Percentiles rank a stretch among this genome's conserved stretches.
Conservation (phyloP, 53 echinoderm and acorn worm genomes). For the Mesocentrotus franciscanus region DNA sequence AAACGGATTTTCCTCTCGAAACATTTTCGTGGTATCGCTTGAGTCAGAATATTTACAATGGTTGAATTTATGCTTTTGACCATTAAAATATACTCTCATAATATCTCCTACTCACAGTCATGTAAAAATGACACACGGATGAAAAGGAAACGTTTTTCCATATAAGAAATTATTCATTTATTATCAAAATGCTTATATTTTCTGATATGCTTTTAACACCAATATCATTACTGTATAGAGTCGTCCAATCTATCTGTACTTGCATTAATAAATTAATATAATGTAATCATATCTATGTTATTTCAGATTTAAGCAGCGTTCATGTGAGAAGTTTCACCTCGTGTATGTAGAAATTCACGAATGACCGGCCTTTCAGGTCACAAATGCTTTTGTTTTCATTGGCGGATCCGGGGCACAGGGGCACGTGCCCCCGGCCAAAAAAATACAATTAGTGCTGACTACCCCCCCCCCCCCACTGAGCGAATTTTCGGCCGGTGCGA, state of each 20-base stretch:
- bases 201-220: neutral
- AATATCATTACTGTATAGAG: neutral
- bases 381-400: no score
- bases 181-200: neutral
- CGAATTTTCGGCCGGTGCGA: no score
- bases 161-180: neutral
- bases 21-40: neutral
- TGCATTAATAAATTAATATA: neutral
- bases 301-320: constrained; percentile 14
- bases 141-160: neutral
- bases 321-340: no score
- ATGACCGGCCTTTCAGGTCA: no score
- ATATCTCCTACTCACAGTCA: no score
- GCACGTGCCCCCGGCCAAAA: no score
- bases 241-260: neutral
- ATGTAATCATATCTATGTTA: neutral
- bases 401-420: no score
- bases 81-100: neutral
- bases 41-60: neutral
- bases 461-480: no score
- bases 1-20: neutral
- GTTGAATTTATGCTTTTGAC: neutral
- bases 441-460: no score
- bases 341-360: no score
- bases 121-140: no score